These are phyloP conservation scores for Cygnus atratus DNA, from an alignment of 2,113 vertebrate species.

Conservation along the genomic window DNA sequence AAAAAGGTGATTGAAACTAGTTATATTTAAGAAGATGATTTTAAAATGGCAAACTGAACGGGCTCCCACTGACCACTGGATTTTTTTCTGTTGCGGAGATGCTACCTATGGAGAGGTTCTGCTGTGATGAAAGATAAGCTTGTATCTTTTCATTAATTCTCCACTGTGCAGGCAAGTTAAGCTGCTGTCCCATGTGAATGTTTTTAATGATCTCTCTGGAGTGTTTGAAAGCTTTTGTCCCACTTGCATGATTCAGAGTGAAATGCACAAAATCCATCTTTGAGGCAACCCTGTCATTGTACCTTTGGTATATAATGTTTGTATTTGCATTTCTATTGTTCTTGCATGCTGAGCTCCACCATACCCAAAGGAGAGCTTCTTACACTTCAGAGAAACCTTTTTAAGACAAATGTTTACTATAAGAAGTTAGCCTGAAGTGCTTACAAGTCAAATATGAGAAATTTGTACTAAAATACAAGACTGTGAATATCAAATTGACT, in stretches of 20 bases:
- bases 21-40: not conserved
- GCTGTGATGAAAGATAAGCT: slow-evolving; percentile 48
- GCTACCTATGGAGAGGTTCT: slow-evolving; percentile 43
- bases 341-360: slow-evolving; percentile 23
- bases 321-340: slow-evolving; percentile 63
- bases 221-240: slow-evolving; percentile 57
- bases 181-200: slow-evolving; percentile 59
- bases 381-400: slow-evolving; percentile 44
- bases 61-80: not conserved
- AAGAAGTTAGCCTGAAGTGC: not conserved
- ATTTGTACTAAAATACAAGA: not conserved
- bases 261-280: slow-evolving; percentile 32
- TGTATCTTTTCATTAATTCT: slow-evolving; percentile 53
- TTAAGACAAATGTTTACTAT: not conserved
- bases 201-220: slow-evolving; percentile 66
- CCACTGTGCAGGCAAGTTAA: not conserved
- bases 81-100: slow-evolving; percentile 13
- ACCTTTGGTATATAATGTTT: slow-evolving; percentile 35
- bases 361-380: slow-evolving; percentile 33
- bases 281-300: slow-evolving; percentile 37
- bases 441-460: slow-evolving; percentile 7
- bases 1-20: not conserved
- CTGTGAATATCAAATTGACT: not conserved
- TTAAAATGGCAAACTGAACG: slow-evolving; percentile 24
- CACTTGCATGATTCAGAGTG: not conserved